Percentiles rank a stretch among this genome's conserved stretches.
phyloP scores from a whole-genome alignment of 2,113 vertebrate species.

The Lophotis ruficrista region DNA sequence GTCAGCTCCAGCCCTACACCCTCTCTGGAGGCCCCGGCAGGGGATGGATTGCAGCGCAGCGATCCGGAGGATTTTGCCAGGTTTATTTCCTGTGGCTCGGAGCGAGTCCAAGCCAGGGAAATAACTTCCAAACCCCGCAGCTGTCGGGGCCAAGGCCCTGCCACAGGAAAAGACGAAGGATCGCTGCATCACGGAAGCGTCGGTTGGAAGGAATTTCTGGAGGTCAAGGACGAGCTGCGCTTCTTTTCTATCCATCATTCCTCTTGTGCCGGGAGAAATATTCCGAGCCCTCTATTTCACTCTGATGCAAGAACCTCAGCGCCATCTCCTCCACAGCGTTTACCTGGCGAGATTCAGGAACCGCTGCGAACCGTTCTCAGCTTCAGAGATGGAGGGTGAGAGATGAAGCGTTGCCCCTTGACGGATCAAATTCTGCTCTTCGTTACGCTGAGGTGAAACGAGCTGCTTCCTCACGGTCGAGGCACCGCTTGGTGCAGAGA shows the following conservation, averaged over 20 bases:
- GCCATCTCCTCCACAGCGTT: background rate
- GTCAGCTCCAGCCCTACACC: background rate
- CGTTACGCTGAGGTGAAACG: background rate
- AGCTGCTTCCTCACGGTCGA: background rate
- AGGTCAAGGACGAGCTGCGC: background rate
- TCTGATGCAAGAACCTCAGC: rapidly evolving
- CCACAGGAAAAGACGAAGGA: background rate
- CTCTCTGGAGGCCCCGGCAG: background rate
- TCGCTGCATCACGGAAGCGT: background rate
- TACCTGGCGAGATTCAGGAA: background rate
- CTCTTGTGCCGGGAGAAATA: background rate
- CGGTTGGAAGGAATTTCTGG: constrained; percentile 41
- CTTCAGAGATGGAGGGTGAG: background rate
- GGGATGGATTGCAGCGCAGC: rapidly evolving
- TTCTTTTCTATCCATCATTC: background rate
- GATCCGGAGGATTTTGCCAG: background rate
- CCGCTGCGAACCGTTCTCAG: background rate
- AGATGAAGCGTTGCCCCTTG: background rate
- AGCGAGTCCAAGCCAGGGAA: background rate
- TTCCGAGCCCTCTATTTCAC: background rate
- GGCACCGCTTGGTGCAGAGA: background rate
- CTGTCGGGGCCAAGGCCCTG: background rate
- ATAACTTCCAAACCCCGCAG: constrained; percentile 9
- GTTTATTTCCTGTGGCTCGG: background rate
- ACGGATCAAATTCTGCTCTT: background rate